These are phyloP conservation scores for Drosophila asahinai DNA, from an alignment of 1,140 invertebrate genomes.

Conservation along the genomic window DNA sequence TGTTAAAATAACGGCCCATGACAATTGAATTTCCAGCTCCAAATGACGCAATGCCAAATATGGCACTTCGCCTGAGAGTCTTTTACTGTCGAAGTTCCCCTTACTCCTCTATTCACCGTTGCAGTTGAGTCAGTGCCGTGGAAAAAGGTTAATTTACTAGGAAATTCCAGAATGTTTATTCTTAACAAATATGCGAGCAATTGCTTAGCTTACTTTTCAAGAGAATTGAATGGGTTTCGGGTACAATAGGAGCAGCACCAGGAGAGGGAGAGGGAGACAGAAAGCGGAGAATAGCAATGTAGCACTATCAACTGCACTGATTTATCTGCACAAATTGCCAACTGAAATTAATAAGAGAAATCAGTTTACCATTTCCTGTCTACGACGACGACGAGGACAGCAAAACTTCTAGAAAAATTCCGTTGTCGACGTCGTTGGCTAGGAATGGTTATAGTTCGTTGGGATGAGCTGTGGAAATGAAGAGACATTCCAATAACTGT, in stretches of 20 bases:
- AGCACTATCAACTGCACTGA: slow-evolving; percentile 47
- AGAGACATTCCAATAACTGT: slow-evolving; percentile 79
- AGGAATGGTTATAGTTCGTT: neutral
- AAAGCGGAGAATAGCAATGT: slow-evolving; percentile 15
- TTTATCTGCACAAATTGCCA: slow-evolving; percentile 76
- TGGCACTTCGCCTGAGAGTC: slow-evolving; percentile 1
- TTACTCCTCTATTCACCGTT: slow-evolving; percentile 3
- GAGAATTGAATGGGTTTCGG: slow-evolving; percentile 15
- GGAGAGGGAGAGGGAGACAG: neutral
- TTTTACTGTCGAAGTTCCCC: neutral
- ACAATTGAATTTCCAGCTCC: slow-evolving; percentile 15
- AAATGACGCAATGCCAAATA: slow-evolving; percentile 19
- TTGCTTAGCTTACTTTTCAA: slow-evolving; percentile 50
- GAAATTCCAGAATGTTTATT: slow-evolving; percentile 54
- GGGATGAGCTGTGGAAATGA: slow-evolving; percentile 26
- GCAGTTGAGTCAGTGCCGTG: slow-evolving; percentile 18
- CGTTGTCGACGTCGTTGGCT: slow-evolving; percentile 50
- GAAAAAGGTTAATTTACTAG: slow-evolving; percentile 62
- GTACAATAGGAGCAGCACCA: slow-evolving; percentile 7
- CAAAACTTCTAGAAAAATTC: slow-evolving; percentile 67
- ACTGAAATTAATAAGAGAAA: slow-evolving; percentile 79
- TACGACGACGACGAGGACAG: slow-evolving; percentile 30
- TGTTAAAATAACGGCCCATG: slow-evolving; percentile 6
- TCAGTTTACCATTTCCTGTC: slow-evolving; percentile 78
- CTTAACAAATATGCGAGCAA: slow-evolving; percentile 61